Conservation (phyloP, 1,140 invertebrate genomes). For the Bathynomus jamesi region DNA sequence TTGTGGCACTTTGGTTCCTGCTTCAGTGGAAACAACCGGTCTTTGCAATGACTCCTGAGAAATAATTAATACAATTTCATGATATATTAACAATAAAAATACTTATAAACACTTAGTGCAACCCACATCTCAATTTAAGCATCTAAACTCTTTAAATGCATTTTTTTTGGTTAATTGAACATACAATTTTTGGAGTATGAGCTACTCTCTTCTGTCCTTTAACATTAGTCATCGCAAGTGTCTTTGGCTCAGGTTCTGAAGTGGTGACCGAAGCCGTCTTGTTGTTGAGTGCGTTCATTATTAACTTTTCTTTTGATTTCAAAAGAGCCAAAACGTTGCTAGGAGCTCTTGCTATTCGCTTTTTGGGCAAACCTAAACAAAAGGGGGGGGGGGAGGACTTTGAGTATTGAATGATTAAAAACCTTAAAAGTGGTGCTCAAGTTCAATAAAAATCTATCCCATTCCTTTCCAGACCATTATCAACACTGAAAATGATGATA, state of each 20-base stretch:
- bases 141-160: not conserved
- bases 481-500: too few relatives aligned
- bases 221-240: conserved; percentile 56
- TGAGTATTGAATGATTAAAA: too few relatives aligned
- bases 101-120: not conserved
- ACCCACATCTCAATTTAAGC: not conserved
- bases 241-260: conserved; percentile 39
- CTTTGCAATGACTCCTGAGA: conserved; percentile 44
- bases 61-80: not conserved
- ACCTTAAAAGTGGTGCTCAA: too few relatives aligned
- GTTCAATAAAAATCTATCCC: too few relatives aligned
- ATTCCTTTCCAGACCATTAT: too few relatives aligned
- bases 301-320: not conserved
- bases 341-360: not conserved
- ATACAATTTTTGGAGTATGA: conserved; percentile 54
- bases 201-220: conserved; percentile 60
- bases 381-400: too few relatives aligned
- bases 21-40: conserved; percentile 55
- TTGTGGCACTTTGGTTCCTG: conserved; percentile 63
- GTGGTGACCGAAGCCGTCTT: conserved; percentile 12
- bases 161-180: too few relatives aligned
- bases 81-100: not conserved
- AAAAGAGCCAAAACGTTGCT: not conserved
- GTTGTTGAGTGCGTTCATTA: not conserved
- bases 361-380: too few relatives aligned